Conservation (phyloP, 1,140 invertebrate genomes). For the Daktulosphaira vitifoliae region DNA sequence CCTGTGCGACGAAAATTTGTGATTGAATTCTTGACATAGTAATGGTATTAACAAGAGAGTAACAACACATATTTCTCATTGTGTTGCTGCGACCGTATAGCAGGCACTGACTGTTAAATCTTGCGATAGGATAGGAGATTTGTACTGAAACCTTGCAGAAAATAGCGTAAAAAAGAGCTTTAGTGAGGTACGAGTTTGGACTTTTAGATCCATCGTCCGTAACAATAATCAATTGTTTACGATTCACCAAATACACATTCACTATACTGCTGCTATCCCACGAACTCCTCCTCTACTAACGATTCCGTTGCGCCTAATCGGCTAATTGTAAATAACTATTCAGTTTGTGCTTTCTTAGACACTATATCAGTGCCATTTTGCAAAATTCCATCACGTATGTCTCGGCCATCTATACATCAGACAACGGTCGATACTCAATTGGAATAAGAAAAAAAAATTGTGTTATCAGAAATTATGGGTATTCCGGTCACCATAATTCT, state of each 20-base stretch:
- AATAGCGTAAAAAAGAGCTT: no score
- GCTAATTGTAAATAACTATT: conserved; percentile 23
- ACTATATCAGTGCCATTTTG: not conserved
- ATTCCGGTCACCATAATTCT: not conserved
- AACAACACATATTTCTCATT: no score
- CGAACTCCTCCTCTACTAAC: not conserved
- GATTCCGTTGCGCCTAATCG: not conserved
- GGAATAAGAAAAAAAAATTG: not conserved
- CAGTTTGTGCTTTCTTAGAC: no score
- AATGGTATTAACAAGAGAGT: no score
- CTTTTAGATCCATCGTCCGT: conserved; percentile 18
- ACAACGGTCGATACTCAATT: no score
- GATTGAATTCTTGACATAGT: no score
- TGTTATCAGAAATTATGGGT: conserved; percentile 23
- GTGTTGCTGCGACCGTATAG: no score
- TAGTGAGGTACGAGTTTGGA: no score
- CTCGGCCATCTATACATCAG: not conserved
- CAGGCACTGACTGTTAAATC: no score
- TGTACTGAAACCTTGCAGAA: no score
- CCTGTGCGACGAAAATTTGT: no score
- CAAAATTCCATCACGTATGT: conserved; percentile 7
- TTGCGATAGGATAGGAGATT: no score
- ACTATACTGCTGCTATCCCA: not conserved
- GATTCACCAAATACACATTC: conserved; percentile 1
- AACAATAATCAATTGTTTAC: conserved; percentile 28